These are phyloP conservation scores for Aldabrachelys gigantea DNA, from an alignment of 2,113 vertebrate species.

Conservation along the genomic window DNA sequence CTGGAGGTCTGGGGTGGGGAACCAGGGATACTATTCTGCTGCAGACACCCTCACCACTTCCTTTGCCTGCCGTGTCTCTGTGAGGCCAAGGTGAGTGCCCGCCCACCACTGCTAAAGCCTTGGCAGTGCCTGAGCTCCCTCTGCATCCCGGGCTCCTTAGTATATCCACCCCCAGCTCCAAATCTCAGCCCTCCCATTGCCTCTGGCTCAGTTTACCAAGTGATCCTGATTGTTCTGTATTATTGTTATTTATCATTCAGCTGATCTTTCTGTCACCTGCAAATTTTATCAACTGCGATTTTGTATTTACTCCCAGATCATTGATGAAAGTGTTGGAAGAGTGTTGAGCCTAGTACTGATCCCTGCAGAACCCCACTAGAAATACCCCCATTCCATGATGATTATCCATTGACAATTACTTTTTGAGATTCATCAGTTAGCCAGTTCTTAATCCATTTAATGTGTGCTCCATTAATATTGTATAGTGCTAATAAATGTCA, in stretches of 20 bases:
- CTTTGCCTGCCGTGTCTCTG: not conserved
- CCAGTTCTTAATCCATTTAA: not conserved
- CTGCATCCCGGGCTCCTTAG: not conserved
- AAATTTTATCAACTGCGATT: not conserved
- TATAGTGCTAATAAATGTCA: not conserved
- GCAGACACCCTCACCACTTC: not conserved
- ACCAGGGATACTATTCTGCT: not conserved
- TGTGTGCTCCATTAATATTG: not conserved
- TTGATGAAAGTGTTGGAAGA: not conserved
- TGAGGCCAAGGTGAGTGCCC: not conserved
- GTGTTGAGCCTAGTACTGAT: not conserved
- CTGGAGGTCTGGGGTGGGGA: not conserved
- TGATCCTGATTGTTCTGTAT: not conserved
- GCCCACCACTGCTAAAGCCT: not conserved
- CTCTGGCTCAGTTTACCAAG: not conserved
- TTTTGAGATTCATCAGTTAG: not conserved
- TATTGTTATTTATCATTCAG: not conserved
- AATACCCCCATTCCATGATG: too few relatives aligned
- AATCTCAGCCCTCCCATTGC: not conserved
- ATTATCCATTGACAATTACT: not conserved
- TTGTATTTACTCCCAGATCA: not conserved
- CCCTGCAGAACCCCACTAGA: not conserved
- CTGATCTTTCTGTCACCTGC: not conserved
- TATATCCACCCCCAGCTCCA: not conserved
- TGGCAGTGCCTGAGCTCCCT: not conserved